A percentile compares a stretch with the other conserved stretches of the same genome.
These are phyloP conservation scores for Puntigrus tetrazona DNA, from an alignment of 2,113 vertebrate genomes.

Conservation along the genomic window DNA sequence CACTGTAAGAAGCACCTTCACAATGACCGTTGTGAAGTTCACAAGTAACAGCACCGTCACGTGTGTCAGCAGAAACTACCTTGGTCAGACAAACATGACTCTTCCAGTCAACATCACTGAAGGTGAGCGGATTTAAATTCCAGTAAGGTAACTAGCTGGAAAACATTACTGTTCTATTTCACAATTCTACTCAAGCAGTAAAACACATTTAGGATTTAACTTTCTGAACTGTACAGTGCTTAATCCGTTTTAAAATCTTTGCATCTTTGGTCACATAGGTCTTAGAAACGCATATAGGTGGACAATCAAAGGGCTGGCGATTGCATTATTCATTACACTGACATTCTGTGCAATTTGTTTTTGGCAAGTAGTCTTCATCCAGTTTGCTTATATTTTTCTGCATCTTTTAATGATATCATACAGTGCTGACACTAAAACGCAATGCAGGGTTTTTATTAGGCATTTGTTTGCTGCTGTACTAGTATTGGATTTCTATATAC, in stretches of 20 bases:
- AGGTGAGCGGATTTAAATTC: neutral
- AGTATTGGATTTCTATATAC: neutral
- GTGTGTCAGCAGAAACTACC: slow-evolving; percentile 13
- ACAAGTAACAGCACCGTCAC: neutral
- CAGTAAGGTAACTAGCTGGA: neutral
- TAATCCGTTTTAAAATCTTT: neutral
- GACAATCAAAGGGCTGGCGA: neutral
- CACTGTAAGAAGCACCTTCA: neutral
- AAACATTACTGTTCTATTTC: neutral
- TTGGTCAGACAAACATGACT: neutral
- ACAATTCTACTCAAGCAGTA: neutral
- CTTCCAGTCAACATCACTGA: neutral
- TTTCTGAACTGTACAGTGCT: neutral
- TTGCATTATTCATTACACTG: neutral
- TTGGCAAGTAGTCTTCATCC: neutral
- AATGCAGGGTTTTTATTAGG: neutral
- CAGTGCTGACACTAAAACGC: neutral
- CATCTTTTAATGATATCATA: neutral
- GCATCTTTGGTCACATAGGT: neutral
- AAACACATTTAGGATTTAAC: neutral
- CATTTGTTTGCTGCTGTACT: neutral
- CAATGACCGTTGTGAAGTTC: neutral
- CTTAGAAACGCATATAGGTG: neutral
- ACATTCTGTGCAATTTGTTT: neutral
- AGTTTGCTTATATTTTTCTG: neutral